Percentiles rank a stretch among this genome's conserved stretches.
Conservation (phyloP, 2,888 invertebrate species). For the Aleiodes alternator region DNA sequence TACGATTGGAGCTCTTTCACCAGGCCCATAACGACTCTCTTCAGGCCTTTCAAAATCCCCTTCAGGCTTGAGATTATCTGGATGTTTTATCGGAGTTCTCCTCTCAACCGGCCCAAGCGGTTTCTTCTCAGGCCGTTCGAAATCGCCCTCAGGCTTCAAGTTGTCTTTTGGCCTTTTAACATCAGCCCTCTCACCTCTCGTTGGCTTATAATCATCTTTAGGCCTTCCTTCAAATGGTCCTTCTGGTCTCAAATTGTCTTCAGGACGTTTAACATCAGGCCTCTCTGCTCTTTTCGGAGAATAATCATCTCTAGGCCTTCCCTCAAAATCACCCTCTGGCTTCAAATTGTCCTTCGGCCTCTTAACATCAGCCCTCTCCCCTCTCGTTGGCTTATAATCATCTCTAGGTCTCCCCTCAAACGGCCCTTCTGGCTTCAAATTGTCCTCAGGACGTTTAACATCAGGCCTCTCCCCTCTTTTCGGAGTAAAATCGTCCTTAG, state of each 20-base stretch:
- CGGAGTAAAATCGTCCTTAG: conserved; percentile 74
- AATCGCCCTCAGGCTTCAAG: no score
- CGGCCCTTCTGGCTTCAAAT: conserved; percentile 79
- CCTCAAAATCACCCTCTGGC: conserved; percentile 78
- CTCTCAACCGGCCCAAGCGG: conserved; percentile 73
- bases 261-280: conserved; percentile 76
- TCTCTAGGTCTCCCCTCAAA: conserved; percentile 77
- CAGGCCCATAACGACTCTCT: conserved; percentile 66
- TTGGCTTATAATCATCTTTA: conserved; percentile 53
- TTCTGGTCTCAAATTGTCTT: conserved; percentile 79
- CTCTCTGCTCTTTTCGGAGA: conserved; percentile 71
- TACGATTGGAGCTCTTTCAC: conserved; percentile 80
- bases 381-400: conserved; percentile 68
- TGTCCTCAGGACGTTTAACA: conserved; percentile 67
- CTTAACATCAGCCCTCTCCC: conserved; percentile 57
- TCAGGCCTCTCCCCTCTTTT: conserved; percentile 53
- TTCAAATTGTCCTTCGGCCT: conserved; percentile 78
- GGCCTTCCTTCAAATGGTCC: conserved; percentile 68
- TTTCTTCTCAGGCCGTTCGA: conserved; percentile 76
- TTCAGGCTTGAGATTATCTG: conserved; percentile 75
- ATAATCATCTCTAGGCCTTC: conserved; percentile 74
- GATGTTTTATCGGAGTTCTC: conserved; percentile 76
- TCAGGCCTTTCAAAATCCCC: no score
- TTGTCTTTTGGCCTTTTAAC: no score
- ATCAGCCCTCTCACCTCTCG: conserved; percentile 61